These are phyloP conservation scores for Aleadryas rufinucha DNA, from an alignment of 2,113 vertebrate species.

Conservation along the genomic window DNA sequence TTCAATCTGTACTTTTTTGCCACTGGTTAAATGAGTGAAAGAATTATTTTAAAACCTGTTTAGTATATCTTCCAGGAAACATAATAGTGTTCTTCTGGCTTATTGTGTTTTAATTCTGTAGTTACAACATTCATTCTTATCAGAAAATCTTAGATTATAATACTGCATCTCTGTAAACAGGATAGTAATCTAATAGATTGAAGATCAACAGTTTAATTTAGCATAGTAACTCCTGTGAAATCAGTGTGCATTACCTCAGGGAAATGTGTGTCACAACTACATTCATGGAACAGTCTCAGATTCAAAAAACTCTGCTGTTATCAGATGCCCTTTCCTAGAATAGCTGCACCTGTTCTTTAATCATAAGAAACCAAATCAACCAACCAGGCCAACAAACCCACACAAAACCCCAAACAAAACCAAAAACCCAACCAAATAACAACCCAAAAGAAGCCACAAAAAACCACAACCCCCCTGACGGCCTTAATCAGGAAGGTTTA, in stretches of 20 bases:
- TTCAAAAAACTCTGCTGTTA: not conserved
- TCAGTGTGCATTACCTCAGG: not conserved
- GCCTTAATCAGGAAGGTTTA: not conserved
- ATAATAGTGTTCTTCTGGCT: not conserved
- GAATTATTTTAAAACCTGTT: not conserved
- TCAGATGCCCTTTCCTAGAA: not conserved
- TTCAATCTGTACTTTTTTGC: not conserved
- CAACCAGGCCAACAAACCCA: not conserved
- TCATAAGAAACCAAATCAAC: not conserved
- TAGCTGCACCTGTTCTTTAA: not conserved
- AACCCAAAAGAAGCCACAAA: not conserved
- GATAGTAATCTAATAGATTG: not conserved
- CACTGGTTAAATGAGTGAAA: not conserved
- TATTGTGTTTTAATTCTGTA: not conserved
- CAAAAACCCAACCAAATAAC: not conserved
- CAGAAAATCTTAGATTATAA: not conserved
- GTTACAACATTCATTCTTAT: not conserved
- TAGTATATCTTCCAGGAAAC: not conserved
- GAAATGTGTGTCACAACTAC: not conserved
- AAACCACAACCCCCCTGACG: rapidly evolving
- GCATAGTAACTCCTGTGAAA: not conserved
- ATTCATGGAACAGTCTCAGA: not conserved
- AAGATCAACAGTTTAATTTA: not conserved
- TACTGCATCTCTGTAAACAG: not conserved
- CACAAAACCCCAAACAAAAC: not conserved